Evolutionary conservation across 2,888 invertebrate species (phyloP).

Genomic region (Chrysopilus asiliformis): DNA sequence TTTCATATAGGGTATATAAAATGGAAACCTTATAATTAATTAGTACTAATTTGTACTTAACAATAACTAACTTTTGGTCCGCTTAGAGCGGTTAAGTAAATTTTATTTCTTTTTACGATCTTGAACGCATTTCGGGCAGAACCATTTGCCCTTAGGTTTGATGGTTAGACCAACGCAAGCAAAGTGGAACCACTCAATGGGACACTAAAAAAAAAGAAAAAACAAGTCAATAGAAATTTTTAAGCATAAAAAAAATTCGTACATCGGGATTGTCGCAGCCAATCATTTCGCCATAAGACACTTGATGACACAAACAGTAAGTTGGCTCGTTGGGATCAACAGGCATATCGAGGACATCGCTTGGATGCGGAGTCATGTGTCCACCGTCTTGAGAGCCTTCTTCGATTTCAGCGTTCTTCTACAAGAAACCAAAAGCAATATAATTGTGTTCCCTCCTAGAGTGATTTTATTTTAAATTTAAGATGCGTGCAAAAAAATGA

Average conservation of each 20-base stretch:
- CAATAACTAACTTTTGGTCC: too few relatives aligned
- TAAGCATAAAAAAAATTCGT: slow-evolving; percentile 7
- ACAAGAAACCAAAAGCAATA: too few relatives aligned
- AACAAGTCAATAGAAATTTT: slow-evolving; percentile 1
- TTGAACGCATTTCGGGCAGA: slow-evolving; percentile 82
- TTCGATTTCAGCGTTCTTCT: slow-evolving; percentile 33
- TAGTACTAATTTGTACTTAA: too few relatives aligned
- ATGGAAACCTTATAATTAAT: too few relatives aligned
- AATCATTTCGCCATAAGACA: slow-evolving; percentile 90
- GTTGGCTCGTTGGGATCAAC: slow-evolving; percentile 98
- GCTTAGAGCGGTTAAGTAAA: too few relatives aligned
- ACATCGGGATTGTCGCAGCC: slow-evolving; percentile 79
- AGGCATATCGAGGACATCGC: slow-evolving; percentile 82
- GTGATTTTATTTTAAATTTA: too few relatives aligned
- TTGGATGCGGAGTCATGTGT: slow-evolving; percentile 49
- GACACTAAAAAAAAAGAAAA: slow-evolving; percentile 38
- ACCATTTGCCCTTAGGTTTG: slow-evolving; percentile 89
- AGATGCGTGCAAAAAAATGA: too few relatives aligned
- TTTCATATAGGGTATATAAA: too few relatives aligned
- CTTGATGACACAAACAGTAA: slow-evolving; percentile 95
- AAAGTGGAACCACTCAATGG: slow-evolving; percentile 91
- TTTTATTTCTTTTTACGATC: slow-evolving; percentile 71
- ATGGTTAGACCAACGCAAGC: slow-evolving; percentile 75
- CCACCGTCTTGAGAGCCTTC: slow-evolving; percentile 45
- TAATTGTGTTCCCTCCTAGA: too few relatives aligned